Base-by-base conservation (phyloP, 2,797 vertebrate species). In the Aldrovandia affinis region DNA sequence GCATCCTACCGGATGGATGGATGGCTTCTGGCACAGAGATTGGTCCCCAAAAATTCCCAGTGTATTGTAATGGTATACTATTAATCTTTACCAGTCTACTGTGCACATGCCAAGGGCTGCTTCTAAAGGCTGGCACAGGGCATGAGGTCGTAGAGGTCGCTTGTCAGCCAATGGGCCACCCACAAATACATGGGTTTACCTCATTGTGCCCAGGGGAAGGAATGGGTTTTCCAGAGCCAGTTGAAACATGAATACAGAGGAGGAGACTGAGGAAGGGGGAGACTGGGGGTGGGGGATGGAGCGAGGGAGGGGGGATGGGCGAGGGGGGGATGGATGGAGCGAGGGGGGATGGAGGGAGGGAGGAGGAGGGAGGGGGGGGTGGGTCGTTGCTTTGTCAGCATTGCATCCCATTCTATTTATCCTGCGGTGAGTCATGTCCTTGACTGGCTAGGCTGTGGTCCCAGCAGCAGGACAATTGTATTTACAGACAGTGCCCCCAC, bases 341-440 rank as follows among this genome's bases (percentile, higher is more conserved):
- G n/a, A n/a, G n/a, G n/a, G n/a, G n/a, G n/a, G n/a, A n/a, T n/a
- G 79, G 42, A 14, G 36, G 3, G n/a, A 14, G 33, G n/a, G 47
- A 14, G 25, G 55, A 85, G 18, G 25, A 3, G 28, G 10, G 79
- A n/a, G 30, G 36, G 3, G n/a, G 30, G 33, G n/a, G 47, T 12
- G 25, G 55, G 50, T 57, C 39, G 36, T 20, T 78, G 44, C 80
- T 57, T 42, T 80, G 52, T 84, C 86, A 81, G 81, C 28, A 18
- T 65, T 18, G 68, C 39, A 9, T 36, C 73, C 70, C 82, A 30
- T 78, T 57, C 57, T 83, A 47, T 77, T 57, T 78, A 59, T 73
- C 50, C 47, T 28, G 33, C 78, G 42, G 50, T 47, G 63, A 84
- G 78, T 70, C 83, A 47, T 81, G 83, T 68, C 83, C 83, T 84